These are phyloP conservation scores for Stichodactyla mertensii DNA, from an alignment of 64 coral and sea anemone species.

Conservation along the genomic window DNA sequence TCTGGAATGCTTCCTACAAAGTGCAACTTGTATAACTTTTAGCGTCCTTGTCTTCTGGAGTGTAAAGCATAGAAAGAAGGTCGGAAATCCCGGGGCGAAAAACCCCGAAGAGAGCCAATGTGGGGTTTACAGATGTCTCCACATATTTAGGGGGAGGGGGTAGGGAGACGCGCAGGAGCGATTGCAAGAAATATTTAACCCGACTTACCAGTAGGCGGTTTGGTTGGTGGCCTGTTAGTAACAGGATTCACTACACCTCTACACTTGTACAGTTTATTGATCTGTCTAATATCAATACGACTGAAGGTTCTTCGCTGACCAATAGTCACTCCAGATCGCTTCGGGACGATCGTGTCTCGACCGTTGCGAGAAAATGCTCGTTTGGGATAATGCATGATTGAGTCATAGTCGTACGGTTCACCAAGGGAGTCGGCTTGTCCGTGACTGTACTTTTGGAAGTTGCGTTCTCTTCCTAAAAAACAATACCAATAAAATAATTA, in stretches of 20 bases:
- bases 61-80: too few species aligned
- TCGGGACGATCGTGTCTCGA: conserved; percentile 46
- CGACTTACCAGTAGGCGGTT: conserved; percentile 1
- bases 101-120: too few species aligned
- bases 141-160: too few species aligned
- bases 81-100: too few species aligned
- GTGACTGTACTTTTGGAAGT: conserved; percentile 55
- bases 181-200: background rate
- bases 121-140: too few species aligned
- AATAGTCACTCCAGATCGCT: conserved; percentile 12
- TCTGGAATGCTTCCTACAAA: too few species aligned
- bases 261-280: conserved; percentile 70
- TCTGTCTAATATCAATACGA: conserved; percentile 37
- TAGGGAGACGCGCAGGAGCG: too few species aligned
- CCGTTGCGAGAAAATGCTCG: conserved; percentile 39
- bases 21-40: too few species aligned
- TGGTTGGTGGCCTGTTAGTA: conserved; percentile 19
- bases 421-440: conserved; percentile 48
- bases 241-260: background rate
- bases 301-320: conserved; percentile 36
- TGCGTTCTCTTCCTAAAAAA: conserved; percentile 26
- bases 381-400: conserved; percentile 57
- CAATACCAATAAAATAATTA: background rate
- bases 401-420: conserved; percentile 52
- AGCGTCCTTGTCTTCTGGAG: too few species aligned